These are phyloP conservation scores for Epinephelus malabaricus DNA, from an alignment of 2,797 vertebrate species.

Conservation along the genomic window DNA sequence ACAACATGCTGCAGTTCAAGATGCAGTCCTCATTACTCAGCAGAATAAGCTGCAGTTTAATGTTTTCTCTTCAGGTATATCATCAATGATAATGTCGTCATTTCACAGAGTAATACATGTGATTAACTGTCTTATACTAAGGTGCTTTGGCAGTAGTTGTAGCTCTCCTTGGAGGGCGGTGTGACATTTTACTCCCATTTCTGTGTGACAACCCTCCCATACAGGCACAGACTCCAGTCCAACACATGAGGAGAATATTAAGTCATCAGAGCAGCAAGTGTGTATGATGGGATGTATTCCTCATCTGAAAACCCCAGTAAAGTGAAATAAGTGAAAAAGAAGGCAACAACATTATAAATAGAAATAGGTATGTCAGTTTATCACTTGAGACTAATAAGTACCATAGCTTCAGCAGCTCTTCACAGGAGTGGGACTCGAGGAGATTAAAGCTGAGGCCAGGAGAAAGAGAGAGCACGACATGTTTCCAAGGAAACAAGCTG, in stretches of 20 bases:
- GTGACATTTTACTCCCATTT: conserved; percentile 56
- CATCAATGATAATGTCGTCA: conserved; percentile 47
- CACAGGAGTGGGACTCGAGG: conserved; percentile 28
- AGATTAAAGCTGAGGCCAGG: conserved; percentile 66
- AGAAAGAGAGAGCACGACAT: conserved; percentile 40
- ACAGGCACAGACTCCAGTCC: neutral
- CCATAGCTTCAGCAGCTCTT: conserved; percentile 34
- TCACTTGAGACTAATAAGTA: conserved; percentile 29
- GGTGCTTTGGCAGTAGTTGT: conserved; percentile 49
- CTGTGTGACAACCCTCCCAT: conserved; percentile 46
- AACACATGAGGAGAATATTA: conserved; percentile 43
- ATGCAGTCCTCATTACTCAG: neutral
- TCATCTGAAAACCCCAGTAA: conserved; percentile 32
- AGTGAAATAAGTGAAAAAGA: conserved; percentile 27
- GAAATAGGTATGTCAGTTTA: conserved; percentile 26
- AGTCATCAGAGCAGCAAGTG: conserved; percentile 32
- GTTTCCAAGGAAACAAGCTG: conserved; percentile 79
- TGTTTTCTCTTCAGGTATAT: conserved; percentile 25
- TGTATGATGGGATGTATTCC: conserved; percentile 28
- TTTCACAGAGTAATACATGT: conserved; percentile 54
- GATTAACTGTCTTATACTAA: conserved; percentile 57
- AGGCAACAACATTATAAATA: neutral
- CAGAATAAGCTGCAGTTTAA: conserved; percentile 16
- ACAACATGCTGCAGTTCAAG: conserved; percentile 3
- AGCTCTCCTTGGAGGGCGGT: conserved; percentile 47